Conservation (phyloP, 2,797 vertebrate species). For the Ctenopoma kingsleyae region DNA sequence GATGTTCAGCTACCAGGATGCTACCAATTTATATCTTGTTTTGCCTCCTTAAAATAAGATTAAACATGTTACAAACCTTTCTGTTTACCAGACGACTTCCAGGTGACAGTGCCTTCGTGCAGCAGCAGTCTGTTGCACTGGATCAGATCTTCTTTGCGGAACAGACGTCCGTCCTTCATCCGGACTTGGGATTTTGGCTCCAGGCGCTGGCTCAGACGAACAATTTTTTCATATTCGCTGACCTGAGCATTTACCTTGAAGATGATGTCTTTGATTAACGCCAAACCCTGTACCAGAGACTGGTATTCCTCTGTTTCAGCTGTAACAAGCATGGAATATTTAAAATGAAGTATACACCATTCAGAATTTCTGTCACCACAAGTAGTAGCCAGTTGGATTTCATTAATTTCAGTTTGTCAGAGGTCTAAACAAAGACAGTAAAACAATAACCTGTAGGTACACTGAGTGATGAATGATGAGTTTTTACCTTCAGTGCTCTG, state of each 20-base stretch:
- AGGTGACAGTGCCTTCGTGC: conserved; percentile 87
- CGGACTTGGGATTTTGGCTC: conserved; percentile 89
- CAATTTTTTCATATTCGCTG: conserved; percentile 84
- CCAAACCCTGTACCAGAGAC: conserved; percentile 85
- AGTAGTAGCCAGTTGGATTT: background rate
- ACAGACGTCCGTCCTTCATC: conserved; percentile 83
- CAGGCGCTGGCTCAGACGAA: conserved; percentile 84
- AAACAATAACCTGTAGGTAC: background rate
- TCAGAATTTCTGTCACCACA: background rate
- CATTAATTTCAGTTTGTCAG: background rate
- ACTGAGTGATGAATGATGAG: background rate
- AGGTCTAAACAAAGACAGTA: background rate
- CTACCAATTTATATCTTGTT: background rate
- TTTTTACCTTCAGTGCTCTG: conserved; percentile 92
- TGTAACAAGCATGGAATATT: conserved; percentile 61
- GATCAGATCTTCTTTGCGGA: conserved; percentile 89
- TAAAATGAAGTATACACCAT: background rate
- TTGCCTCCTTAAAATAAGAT: background rate
- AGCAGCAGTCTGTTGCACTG: conserved; percentile 78
- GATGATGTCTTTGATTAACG: conserved; percentile 90
- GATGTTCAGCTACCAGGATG: too few species aligned
- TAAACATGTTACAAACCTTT: conserved; percentile 87
- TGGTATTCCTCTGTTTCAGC: conserved; percentile 87
- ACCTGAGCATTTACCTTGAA: conserved; percentile 88
- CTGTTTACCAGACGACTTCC: conserved; percentile 88